Base-by-base conservation (phyloP, 2,113 vertebrate species). In the Murina feae region DNA sequence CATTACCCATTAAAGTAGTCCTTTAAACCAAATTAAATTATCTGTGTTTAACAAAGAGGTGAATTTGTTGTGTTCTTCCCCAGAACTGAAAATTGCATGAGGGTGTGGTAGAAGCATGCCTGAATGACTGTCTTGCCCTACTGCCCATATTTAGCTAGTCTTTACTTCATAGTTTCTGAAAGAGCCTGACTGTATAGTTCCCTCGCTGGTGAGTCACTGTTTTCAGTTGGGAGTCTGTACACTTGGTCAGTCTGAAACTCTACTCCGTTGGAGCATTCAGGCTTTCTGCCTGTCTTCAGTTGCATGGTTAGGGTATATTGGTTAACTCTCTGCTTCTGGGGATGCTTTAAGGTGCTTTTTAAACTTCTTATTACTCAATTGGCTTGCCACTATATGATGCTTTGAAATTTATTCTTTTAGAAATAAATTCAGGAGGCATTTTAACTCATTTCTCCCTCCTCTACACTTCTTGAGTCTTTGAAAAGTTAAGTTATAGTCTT, bases 91-190 rank as follows among this genome's bases (percentile, higher is more conserved):
- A 88, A 63, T 47, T 11, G 0, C 83, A 17, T 28, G 65, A 96
- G 66, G 51, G 9, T 81, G 83, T 93, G 65, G 58, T 66, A 75
- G 84, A 71, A 94, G 69, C 47, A 42, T 12, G 49, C 6, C 14
- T 89, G 84, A 72, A 58, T 94, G 92, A 65, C 47, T 84, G 51
- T 13, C 69, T 85, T 96, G 51, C 47, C 16, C 72, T 30, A 85
- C 25, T 87, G 60, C 23, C 65, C 25, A 18, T 89, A 78, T 93
- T 95, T 85, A 88, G 85, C n/a, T 39, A 75, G 39, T 92, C 28
- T 97, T 86, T 86, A 65, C 72, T 92, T 81, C 78, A n/a, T 44
- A 72, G 32, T 95, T 88, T 68, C 72, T 85, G 10, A 35, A 81
- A 82, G 63, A 88, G 21, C n/a, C 37, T 42, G 32, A 44, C 9